Evolutionary conservation across 2,888 invertebrate species (phyloP).

Genomic region (Auanema freiburgensis): DNA sequence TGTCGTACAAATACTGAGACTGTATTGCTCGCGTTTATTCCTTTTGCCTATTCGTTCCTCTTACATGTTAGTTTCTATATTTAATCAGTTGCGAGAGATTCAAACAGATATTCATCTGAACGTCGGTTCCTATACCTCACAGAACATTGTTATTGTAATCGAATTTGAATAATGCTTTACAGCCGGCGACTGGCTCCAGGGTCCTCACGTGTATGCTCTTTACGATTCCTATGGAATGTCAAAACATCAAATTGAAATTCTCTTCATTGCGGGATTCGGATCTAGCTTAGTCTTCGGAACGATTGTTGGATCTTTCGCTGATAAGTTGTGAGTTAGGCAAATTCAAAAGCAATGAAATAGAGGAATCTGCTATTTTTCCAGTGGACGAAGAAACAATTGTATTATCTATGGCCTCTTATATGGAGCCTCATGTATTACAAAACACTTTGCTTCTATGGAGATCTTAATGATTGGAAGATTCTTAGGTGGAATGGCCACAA

Average conservation of each 20-base stretch:
- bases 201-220: slow-evolving; percentile 69
- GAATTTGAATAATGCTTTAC: slow-evolving; percentile 42
- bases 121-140: too few species aligned
- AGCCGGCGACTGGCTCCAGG: slow-evolving; percentile 70
- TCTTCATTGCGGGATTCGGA: slow-evolving; percentile 70
- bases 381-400: slow-evolving; percentile 68
- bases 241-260: slow-evolving; percentile 64
- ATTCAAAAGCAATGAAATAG: slow-evolving; percentile 1
- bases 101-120: too few species aligned
- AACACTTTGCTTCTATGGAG: slow-evolving; percentile 68
- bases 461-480: slow-evolving; percentile 66
- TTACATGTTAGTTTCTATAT: too few species aligned
- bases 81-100: too few species aligned
- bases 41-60: too few species aligned
- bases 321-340: slow-evolving; percentile 67
- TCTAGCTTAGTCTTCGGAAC: slow-evolving; percentile 69
- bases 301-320: slow-evolving; percentile 69
- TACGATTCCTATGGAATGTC: slow-evolving; percentile 69
- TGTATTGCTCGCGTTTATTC: too few species aligned
- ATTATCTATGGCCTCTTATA: slow-evolving; percentile 69
- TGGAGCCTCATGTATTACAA: slow-evolving; percentile 68
- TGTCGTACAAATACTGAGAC: too few species aligned
- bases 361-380: slow-evolving; percentile 52
- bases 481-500: slow-evolving; percentile 69
- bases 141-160: background rate